Conservation (phyloP, 2,113 vertebrate genomes). For the Lycaon pictus region DNA sequence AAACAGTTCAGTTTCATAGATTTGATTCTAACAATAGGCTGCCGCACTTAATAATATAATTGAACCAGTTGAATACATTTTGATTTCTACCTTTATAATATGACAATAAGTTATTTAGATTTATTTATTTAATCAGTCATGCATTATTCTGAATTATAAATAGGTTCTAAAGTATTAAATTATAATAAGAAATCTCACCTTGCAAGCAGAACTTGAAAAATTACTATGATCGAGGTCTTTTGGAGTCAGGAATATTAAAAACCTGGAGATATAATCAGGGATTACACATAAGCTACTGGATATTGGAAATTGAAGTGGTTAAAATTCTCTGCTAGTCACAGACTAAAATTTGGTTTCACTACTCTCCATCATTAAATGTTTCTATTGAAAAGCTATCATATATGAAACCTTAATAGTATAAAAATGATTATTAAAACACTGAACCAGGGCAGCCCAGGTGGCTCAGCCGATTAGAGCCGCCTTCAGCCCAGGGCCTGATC, state of each 20-base stretch:
- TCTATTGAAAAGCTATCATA: background rate
- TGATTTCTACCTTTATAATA: conserved; percentile 34
- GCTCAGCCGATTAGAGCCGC: no score
- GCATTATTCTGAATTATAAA: conserved; percentile 57
- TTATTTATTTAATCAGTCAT: conserved; percentile 64
- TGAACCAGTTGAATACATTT: conserved; percentile 19
- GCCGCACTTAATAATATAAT: conserved; percentile 9
- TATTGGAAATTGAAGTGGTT: conserved; percentile 25
- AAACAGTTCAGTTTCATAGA: background rate
- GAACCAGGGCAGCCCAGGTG: background rate
- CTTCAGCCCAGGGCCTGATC: no score
- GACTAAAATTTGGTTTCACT: conserved; percentile 40
- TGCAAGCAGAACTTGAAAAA: conserved; percentile 50
- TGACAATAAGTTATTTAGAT: conserved; percentile 12
- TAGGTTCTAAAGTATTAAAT: conserved; percentile 55
- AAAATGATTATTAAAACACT: conserved; percentile 40
- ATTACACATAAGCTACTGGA: conserved; percentile 23
- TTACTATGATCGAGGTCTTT: conserved; percentile 59
- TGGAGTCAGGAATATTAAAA: conserved; percentile 57
- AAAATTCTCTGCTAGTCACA: conserved; percentile 45
- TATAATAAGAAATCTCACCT: conserved; percentile 49
- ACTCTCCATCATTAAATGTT: background rate
- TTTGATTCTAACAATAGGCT: background rate
- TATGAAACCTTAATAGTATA: background rate
- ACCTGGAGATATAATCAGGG: background rate